A percentile compares a stretch with the other conserved stretches of the same genome.
phyloP scores from a whole-genome alignment of 2,888 invertebrate genomes.

The Leucophenga maculata region DNA sequence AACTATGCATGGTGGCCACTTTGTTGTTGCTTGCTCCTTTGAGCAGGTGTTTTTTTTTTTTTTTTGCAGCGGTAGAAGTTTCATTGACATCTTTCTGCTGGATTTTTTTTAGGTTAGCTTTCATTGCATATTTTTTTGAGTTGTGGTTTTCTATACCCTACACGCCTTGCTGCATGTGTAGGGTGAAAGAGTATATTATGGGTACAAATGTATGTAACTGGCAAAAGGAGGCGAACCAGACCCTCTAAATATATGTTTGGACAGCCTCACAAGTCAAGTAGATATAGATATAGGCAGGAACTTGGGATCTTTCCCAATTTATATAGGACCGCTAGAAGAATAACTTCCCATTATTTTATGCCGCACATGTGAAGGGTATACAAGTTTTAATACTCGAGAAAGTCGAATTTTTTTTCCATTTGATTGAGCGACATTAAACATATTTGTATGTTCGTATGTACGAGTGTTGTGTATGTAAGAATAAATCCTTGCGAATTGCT shows the following conservation, averaged over 20 bases:
- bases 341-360: too few species aligned
- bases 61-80: conserved; percentile 24
- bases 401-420: background rate
- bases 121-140: conserved; percentile 22
- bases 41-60: conserved; percentile 48
- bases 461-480: background rate
- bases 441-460: background rate
- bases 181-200: too few species aligned
- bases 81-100: background rate
- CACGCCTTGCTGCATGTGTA: background rate
- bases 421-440: conserved; percentile 35
- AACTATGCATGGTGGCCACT: conserved; percentile 43
- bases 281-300: too few species aligned
- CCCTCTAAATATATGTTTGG: too few species aligned
- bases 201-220: too few species aligned
- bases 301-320: too few species aligned
- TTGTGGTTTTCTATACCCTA: background rate
- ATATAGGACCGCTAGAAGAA: too few species aligned
- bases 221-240: too few species aligned
- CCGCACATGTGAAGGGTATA: too few species aligned
- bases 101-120: background rate
- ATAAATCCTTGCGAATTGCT: too few species aligned
- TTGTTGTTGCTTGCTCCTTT: conserved; percentile 47
- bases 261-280: too few species aligned
- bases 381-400: too few species aligned